These are phyloP conservation scores for Bombycilla garrulus DNA, from an alignment of 2,113 vertebrate species.

Conservation along the genomic window DNA sequence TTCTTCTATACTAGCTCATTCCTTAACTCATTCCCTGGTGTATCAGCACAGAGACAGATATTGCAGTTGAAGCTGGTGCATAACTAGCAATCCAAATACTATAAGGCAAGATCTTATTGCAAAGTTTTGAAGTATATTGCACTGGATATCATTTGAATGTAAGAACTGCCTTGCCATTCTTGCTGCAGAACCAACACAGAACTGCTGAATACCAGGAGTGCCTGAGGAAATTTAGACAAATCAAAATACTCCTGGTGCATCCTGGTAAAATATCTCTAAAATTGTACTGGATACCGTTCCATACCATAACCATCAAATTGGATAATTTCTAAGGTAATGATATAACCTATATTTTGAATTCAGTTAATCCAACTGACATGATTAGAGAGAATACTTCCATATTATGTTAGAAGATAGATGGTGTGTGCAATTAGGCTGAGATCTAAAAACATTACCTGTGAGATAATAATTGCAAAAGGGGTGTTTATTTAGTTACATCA, in stretches of 20 bases:
- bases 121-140: not conserved
- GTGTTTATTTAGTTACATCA: not conserved
- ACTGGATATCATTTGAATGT: not conserved
- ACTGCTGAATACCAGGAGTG: not conserved
- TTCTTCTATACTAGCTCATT: not conserved
- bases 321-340: not conserved
- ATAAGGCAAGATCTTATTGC: not conserved
- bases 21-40: not conserved
- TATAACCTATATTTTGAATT: not conserved
- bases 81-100: not conserved
- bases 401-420: not conserved
- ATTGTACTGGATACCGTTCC: not conserved
- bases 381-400: not conserved
- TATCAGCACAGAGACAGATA: not conserved
- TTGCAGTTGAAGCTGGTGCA: not conserved
- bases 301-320: not conserved
- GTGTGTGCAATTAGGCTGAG: not conserved
- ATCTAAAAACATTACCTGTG: not conserved
- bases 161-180: not conserved
- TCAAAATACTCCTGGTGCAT: not conserved
- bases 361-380: not conserved
- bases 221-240: not conserved
- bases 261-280: not conserved
- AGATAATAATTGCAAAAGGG: not conserved
- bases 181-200: not conserved